phyloP scores from a whole-genome alignment of 2,888 invertebrate species.

The Meandrusa payeni region DNA sequence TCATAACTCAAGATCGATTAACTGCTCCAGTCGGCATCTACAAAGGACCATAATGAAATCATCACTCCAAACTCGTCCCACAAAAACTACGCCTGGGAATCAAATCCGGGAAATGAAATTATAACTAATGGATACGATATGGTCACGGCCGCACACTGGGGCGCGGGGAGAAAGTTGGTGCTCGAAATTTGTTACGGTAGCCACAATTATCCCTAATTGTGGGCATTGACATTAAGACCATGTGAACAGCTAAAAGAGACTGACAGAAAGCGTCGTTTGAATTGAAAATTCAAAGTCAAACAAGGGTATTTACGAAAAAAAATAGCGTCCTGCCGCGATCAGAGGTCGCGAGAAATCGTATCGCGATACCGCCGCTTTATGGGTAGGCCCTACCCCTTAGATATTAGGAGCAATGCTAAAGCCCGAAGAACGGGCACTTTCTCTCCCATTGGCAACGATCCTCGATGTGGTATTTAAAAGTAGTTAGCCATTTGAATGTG shows the following conservation, averaged over 20 bases:
- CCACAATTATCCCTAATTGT: constrained; percentile 12
- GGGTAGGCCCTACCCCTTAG: no score
- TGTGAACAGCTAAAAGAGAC: constrained; percentile 8
- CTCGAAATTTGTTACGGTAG: constrained; percentile 44
- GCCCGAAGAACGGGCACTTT: no score
- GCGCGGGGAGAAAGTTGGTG: constrained; percentile 43
- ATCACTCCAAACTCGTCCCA: constrained; percentile 44
- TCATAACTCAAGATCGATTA: constrained; percentile 1
- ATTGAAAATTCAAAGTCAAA: no score
- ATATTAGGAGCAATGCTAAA: no score
- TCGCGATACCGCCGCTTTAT: no score
- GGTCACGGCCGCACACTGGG: constrained; percentile 39
- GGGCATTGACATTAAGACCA: constrained; percentile 2
- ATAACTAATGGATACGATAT: constrained; percentile 28
- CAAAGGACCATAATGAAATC: constrained; percentile 42
- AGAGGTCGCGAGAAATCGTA: no score
- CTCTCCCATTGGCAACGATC: no score
- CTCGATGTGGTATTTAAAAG: no score
- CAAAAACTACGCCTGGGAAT: constrained; percentile 34
- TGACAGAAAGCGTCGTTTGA: neutral
- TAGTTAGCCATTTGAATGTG: no score
- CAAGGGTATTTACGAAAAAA: no score
- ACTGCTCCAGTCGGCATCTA: constrained; percentile 32
- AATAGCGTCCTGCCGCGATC: no score
- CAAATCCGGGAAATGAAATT: constrained; percentile 31